Conservation (phyloP, 2,888 invertebrate genomes). For the Ormyrus rosae region DNA sequence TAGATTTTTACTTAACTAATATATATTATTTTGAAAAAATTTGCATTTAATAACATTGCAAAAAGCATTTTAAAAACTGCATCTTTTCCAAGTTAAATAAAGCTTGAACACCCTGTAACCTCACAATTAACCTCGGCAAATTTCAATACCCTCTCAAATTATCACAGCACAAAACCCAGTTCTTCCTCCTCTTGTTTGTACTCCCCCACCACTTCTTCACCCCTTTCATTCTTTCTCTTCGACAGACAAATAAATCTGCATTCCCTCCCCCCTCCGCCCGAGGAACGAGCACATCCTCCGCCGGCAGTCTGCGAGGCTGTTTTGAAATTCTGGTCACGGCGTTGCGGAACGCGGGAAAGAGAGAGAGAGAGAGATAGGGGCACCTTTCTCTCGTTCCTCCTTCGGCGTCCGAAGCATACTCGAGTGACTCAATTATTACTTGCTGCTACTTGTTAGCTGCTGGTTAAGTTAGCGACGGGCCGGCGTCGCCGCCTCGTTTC, state of each 20-base stretch:
- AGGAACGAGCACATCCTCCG: conserved; percentile 9
- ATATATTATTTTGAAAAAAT: no score
- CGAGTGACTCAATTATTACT: conserved; percentile 71
- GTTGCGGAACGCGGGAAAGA: conserved; percentile 50
- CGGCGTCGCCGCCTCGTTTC: conserved; percentile 36
- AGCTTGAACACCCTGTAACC: no score
- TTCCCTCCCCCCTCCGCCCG: conserved; percentile 8
- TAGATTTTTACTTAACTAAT: no score
- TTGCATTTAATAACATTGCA: no score
- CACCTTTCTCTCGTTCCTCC: conserved; percentile 52
- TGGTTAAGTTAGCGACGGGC: conserved; percentile 66
- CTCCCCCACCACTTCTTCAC: neutral
- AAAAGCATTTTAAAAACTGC: no score
- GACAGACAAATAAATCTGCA: conserved; percentile 43
- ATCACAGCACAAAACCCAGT: neutral
- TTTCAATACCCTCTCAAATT: neutral
- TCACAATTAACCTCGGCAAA: neutral
- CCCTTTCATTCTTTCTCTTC: conserved; percentile 27
- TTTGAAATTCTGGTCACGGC: conserved; percentile 68
- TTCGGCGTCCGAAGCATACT: conserved; percentile 61
- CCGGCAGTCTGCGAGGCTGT: conserved; percentile 56
- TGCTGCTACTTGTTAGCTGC: conserved; percentile 68
- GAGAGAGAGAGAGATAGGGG: neutral
- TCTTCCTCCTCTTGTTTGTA: conserved; percentile 5
- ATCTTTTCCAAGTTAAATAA: no score